Base-by-base conservation (phyloP, 2,888 invertebrate genomes). In the Taenaris catops region DNA sequence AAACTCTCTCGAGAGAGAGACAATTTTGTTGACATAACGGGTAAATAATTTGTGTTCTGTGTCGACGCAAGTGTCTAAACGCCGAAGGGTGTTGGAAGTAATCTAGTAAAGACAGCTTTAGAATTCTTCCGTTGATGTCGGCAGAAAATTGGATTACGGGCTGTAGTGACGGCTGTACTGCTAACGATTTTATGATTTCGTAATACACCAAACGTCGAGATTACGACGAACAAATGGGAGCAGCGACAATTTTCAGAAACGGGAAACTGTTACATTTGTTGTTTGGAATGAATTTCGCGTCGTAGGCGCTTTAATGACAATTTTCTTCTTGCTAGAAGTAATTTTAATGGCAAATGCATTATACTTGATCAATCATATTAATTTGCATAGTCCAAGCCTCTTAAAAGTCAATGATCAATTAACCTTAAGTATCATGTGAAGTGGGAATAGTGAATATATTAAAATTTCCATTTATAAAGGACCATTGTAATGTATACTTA, bases 81-180 rank as follows among this genome's bases (percentile, higher is more conserved):
- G 52, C 48, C 46, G 50, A 55, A 57, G 58, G 58, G 50, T 54
- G 56, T 58, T 43, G 36, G 52, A 46, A 51, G 58, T 76, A 75
- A 83, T 79, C 75, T 73, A 49, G 61, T 66, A 55, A 62, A 61
- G 61, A 55, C 55, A 58, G 53, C 53, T 73, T 79, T 73, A 76
- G 56, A 72, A 81, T 79, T 78, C 75, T 73, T 64, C 34, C 56
- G 62, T 38, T 57, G 58, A 56, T 55, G 67, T 59, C 65, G 63
- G 53, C 53, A 38, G 49, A 59, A 81, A 83, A 84, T 84, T 83
- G 80, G 84, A 84, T 84, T 84, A 84, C 72, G 66, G 63, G 74
- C 60, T 68, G 69, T 68, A 58, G 55, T 58, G 51, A 59, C 55
- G 54, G 59, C 52, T 53, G 53, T 52, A 51, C 50, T 54, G 50